Conservation (phyloP, 2,797 vertebrate genomes). For the Phataginus tetradactyla region DNA sequence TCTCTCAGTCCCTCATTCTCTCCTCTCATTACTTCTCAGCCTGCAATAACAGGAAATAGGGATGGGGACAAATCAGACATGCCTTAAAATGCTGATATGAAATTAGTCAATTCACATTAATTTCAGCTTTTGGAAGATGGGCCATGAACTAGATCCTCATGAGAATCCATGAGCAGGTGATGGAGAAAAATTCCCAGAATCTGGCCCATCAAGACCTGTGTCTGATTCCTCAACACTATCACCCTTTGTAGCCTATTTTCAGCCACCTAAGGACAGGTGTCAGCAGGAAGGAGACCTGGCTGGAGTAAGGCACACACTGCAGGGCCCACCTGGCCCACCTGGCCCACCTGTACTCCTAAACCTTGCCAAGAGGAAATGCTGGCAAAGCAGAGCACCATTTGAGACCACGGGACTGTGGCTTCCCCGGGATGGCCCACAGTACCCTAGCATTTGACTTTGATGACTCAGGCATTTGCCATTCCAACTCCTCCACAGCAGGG, state of each 20-base stretch:
- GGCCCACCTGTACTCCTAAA: not conserved
- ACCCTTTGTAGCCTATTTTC: not conserved
- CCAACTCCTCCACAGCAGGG: slow-evolving; percentile 63
- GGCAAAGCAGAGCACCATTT: not conserved
- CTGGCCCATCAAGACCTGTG: not conserved
- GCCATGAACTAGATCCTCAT: not conserved
- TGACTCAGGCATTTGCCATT: slow-evolving; percentile 75
- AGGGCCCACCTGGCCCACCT: not conserved
- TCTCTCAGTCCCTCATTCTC: not conserved
- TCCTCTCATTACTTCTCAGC: not conserved
- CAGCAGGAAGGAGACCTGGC: not conserved
- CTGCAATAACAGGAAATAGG: not conserved
- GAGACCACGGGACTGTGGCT: not conserved
- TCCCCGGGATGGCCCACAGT: not conserved
- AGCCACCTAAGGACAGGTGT: not conserved
- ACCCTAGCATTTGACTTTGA: slow-evolving; percentile 52
- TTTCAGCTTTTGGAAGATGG: not conserved
- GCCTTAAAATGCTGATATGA: not conserved
- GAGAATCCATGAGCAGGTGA: not conserved
- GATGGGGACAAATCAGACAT: not conserved
- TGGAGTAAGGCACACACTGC: not conserved
- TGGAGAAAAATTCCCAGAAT: not conserved
- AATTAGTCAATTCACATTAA: not conserved
- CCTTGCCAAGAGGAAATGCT: not conserved
- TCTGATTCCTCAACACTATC: not conserved